Conservation (phyloP, 2,113 vertebrate species). For the Melierax canorus region DNA sequence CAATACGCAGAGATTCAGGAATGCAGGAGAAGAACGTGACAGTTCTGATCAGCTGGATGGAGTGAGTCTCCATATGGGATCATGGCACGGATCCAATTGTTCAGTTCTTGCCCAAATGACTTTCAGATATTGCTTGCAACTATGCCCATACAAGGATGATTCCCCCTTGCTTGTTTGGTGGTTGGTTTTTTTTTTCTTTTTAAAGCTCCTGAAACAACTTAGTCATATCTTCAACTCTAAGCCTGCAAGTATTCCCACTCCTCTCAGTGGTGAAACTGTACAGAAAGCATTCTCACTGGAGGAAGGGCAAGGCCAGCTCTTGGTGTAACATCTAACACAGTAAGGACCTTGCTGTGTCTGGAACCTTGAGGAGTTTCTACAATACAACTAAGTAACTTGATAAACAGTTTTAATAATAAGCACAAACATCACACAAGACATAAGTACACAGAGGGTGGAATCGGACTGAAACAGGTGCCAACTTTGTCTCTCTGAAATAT, state of each 20-base stretch:
- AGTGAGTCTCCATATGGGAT: background rate
- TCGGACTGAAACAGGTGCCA: accelerated
- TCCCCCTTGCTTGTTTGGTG: background rate
- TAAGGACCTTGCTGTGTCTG: background rate
- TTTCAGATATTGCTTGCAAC: background rate
- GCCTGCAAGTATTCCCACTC: background rate
- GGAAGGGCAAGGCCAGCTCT: background rate
- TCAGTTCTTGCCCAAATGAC: background rate
- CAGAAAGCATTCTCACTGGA: background rate
- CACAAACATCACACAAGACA: background rate
- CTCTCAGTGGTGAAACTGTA: background rate
- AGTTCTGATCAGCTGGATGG: background rate
- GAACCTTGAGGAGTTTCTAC: background rate
- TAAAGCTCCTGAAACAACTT: background rate
- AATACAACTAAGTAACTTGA: background rate
- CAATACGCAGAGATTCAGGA: background rate
- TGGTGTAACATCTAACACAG: background rate
- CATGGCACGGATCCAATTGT: background rate
- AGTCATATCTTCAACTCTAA: background rate
- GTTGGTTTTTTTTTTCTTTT: background rate
- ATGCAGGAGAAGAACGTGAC: background rate
- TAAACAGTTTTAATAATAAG: background rate
- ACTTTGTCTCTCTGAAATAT: background rate
- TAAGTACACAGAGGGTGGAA: background rate
- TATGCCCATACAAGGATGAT: background rate